A percentile compares a stretch with the other conserved stretches of the same genome.
phyloP scores from a whole-genome alignment of 2,113 vertebrate species.

The Percina caprodes region DNA sequence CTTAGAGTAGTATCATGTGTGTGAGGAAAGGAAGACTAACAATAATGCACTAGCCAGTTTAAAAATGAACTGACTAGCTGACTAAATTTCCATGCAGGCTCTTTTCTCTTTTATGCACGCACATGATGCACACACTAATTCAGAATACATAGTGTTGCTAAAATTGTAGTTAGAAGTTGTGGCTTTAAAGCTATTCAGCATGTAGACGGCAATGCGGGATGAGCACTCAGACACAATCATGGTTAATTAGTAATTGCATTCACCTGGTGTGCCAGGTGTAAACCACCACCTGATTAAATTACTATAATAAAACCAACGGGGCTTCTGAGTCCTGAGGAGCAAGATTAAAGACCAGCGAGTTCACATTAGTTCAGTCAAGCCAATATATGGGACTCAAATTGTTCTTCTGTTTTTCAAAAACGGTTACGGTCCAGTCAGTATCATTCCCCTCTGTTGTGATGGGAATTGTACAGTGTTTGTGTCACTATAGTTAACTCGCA shows the following conservation, averaged over 20 bases:
- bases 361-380: constrained; percentile 23
- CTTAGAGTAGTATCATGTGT: not conserved
- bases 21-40: not conserved
- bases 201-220: not conserved
- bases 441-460: constrained; percentile 1
- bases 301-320: constrained; percentile 26
- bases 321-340: constrained; percentile 7
- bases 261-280: constrained; percentile 28
- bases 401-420: constrained; percentile 35
- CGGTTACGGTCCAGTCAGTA: not conserved
- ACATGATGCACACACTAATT: not conserved
- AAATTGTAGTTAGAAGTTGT: constrained; percentile 26
- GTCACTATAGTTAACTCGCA: constrained; percentile 9
- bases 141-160: not conserved
- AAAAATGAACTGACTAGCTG: not conserved
- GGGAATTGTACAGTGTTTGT: constrained; percentile 16
- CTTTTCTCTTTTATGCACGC: not conserved
- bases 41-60: not conserved
- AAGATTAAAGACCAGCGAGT: constrained; percentile 20
- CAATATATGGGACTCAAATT: constrained; percentile 30
- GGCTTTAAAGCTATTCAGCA: constrained; percentile 23
- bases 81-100: not conserved
- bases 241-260: constrained; percentile 32
- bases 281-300: constrained; percentile 31
- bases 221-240: constrained; percentile 31